A percentile compares a stretch with the other conserved stretches of the same genome.
Evolutionary conservation across 1,140 invertebrate genomes (phyloP).

Genomic region (Lordiphosa clarofinis): DNA sequence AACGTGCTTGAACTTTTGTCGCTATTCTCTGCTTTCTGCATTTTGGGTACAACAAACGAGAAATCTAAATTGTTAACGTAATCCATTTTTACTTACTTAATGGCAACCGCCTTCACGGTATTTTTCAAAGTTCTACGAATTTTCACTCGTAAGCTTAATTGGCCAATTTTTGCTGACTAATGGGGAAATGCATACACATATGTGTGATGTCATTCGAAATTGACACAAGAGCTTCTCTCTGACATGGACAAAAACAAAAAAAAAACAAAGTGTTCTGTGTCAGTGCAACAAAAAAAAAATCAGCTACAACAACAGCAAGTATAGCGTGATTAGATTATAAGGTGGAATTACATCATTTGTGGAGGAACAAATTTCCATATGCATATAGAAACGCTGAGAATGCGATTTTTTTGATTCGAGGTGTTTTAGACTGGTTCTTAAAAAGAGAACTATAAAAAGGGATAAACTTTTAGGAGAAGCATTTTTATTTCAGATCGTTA

Average conservation of each 20-base stretch:
- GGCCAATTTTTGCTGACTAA: slow-evolving; percentile 41
- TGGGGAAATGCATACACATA: slow-evolving; percentile 33
- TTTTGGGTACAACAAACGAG: too few relatives aligned
- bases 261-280: too few relatives aligned
- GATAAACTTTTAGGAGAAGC: too few relatives aligned
- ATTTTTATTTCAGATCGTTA: too few relatives aligned
- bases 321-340: slow-evolving; percentile 11
- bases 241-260: too few relatives aligned
- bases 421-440: slow-evolving; percentile 3
- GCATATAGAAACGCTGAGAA: neutral
- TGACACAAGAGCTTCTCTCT: too few relatives aligned
- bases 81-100: slow-evolving; percentile 12
- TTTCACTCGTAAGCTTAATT: slow-evolving; percentile 35
- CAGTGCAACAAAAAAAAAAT: too few relatives aligned
- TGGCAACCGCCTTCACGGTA: slow-evolving; percentile 18
- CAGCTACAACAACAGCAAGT: too few relatives aligned
- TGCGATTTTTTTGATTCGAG: slow-evolving; percentile 1
- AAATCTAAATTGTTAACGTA: slow-evolving; percentile 1
- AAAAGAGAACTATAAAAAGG: too few relatives aligned
- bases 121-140: slow-evolving; percentile 19
- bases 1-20: slow-evolving; percentile 42
- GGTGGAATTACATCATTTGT: slow-evolving; percentile 26
- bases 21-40: neutral
- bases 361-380: slow-evolving; percentile 22
- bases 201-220: slow-evolving; percentile 35